A percentile compares a stretch with the other conserved stretches of the same genome.
Conservation (phyloP, 2,888 invertebrate species). For the Drosophila conformis region DNA sequence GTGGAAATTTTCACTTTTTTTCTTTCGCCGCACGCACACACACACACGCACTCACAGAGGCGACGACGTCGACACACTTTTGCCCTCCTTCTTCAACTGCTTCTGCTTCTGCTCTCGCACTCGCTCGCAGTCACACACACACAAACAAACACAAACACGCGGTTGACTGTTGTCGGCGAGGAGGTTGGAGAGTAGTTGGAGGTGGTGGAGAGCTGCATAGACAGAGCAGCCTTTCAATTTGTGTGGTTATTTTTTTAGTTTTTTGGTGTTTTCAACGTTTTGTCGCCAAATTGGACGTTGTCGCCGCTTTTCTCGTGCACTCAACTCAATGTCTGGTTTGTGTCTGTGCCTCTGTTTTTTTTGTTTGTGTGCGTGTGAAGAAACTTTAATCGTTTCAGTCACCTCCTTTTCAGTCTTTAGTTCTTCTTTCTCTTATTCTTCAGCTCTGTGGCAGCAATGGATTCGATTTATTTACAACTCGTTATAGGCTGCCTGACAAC, state of each 20-base stretch:
- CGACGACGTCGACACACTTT: constrained; percentile 71
- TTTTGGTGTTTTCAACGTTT: constrained; percentile 32
- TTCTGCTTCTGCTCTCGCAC: constrained; percentile 32
- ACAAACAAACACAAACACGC: constrained; percentile 70
- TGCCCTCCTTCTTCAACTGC: constrained; percentile 55
- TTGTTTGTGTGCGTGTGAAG: constrained; percentile 35
- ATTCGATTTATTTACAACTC: constrained; percentile 16
- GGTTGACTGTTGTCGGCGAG: constrained; percentile 44
- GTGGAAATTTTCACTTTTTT: constrained; percentile 55
- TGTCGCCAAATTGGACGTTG: constrained; percentile 47
- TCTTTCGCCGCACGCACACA: constrained; percentile 22
- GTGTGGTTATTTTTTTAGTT: constrained; percentile 13
- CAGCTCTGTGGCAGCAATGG: constrained; percentile 16
- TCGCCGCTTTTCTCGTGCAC: constrained; percentile 38
- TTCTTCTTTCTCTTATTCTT: constrained; percentile 6
- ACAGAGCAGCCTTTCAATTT: constrained; percentile 42
- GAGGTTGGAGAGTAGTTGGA: background rate
- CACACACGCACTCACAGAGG: constrained; percentile 20
- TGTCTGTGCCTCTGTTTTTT: constrained; percentile 10
- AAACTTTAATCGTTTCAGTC: constrained; percentile 36
- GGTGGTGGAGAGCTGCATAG: constrained; percentile 19
- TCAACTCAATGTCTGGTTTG: constrained; percentile 46
- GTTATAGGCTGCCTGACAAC: constrained; percentile 13
- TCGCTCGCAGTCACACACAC: constrained; percentile 19
- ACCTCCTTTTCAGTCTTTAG: constrained; percentile 32